Evolutionary conservation across 37 sponge, comb jelly and placozoan genomes (phyloP).

Genomic region (Cladorhizidae sp.): DNA sequence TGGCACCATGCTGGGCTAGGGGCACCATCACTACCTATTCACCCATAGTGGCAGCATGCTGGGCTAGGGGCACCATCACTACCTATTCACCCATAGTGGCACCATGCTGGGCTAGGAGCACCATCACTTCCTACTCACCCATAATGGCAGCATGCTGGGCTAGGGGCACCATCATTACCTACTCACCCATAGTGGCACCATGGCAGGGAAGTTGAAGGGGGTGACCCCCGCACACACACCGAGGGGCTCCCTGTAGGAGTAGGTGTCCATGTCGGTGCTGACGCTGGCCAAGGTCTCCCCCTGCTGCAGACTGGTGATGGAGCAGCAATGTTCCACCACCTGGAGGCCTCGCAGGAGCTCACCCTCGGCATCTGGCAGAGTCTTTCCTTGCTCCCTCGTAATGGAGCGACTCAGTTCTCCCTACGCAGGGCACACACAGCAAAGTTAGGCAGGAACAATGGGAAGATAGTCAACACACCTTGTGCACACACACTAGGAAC

Average conservation of each 20-base stretch:
- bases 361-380: constrained; percentile 96
- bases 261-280: constrained; percentile 96
- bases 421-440: constrained; percentile 22
- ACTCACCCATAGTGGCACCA: constrained; percentile 96
- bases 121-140: too few relatives aligned
- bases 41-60: too few relatives aligned
- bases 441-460: too few relatives aligned
- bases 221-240: constrained; percentile 96
- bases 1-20: too few relatives aligned
- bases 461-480: too few relatives aligned
- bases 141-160: too few relatives aligned
- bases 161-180: too few relatives aligned
- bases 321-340: constrained; percentile 97
- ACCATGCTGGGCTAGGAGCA: too few relatives aligned
- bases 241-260: constrained; percentile 91
- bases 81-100: too few relatives aligned
- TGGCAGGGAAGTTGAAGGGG: constrained; percentile 98
- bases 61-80: too few relatives aligned
- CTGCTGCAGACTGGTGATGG: constrained; percentile 87
- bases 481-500: too few relatives aligned
- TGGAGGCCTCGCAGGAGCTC: constrained; percentile 95
- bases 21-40: too few relatives aligned
- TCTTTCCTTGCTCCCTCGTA: constrained; percentile 98
- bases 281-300: constrained; percentile 93
- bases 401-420: constrained; percentile 63